phyloP scores from a whole-genome alignment of 1,140 invertebrate genomes.

The Pseudomyrmex concolor region DNA sequence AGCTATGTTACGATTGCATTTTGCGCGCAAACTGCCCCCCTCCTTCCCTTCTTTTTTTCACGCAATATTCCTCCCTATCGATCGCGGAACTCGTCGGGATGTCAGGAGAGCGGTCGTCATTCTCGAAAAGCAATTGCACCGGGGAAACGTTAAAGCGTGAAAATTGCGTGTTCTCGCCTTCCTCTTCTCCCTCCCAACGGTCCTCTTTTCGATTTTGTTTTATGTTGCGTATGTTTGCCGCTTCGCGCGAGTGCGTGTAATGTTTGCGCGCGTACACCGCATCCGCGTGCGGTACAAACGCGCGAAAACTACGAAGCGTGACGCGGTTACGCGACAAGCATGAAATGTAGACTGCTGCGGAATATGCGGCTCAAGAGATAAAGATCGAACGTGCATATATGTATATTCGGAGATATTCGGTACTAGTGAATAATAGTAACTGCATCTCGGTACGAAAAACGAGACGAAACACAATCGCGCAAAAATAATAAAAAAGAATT shows the following conservation, averaged over 20 bases:
- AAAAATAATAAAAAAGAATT: no score
- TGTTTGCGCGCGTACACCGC: constrained; percentile 58
- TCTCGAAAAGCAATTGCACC: constrained; percentile 68
- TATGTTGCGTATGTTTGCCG: constrained; percentile 40
- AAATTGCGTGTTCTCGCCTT: constrained; percentile 64
- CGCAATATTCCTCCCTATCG: constrained; percentile 48
- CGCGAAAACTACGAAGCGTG: constrained; percentile 66
- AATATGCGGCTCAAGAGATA: constrained; percentile 45
- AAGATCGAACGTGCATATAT: constrained; percentile 16
- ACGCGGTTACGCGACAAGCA: constrained; percentile 48
- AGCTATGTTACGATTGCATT: constrained; percentile 16
- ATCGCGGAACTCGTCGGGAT: constrained; percentile 59
- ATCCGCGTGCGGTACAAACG: constrained; percentile 28
- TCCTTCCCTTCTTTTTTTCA: constrained; percentile 5
- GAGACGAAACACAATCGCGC: no score
- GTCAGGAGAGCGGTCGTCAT: constrained; percentile 62
- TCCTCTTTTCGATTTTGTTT: constrained; percentile 24
- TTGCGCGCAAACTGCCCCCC: no score
- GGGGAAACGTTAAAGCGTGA: constrained; percentile 69
- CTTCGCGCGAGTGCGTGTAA: constrained; percentile 50
- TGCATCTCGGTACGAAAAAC: background rate
- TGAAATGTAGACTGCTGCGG: constrained; percentile 26
- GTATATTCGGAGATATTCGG: constrained; percentile 26
- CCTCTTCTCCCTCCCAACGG: background rate
- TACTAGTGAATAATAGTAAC: background rate